Base-by-base conservation (phyloP, 1,140 invertebrate genomes). In the Neotoxoptera formosana region DNA sequence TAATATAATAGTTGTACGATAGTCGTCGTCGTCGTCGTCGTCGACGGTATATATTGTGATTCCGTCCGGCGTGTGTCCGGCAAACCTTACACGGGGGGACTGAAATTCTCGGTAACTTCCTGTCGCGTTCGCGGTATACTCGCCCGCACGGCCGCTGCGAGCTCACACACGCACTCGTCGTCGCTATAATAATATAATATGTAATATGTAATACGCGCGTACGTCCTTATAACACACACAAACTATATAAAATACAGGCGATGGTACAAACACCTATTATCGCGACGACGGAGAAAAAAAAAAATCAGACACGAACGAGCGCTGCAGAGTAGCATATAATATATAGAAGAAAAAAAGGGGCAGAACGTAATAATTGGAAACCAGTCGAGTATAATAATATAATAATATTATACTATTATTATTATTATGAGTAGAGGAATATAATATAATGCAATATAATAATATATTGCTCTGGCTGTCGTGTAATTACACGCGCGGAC, bases 401-500 rank as follows among this genome's bases (percentile, higher is more conserved):
- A n/a, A n/a, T 67, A 76, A 1, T 41, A 41, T 41, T 41, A 41
- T 41, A 41, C 4, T 41, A 41, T 41, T 41, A 41, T 41, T 41
- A 41, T 41, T 41, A 41, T 41, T 41, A 76, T n/a, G 30, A 21
- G 36, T 34, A 21, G 9, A 53, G 17, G 30, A 30, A 21, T 81
- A 45, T 91, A 91, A 47, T 76, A 81, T 90, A 90, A 36, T 56
- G 36, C 60, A 36, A 83, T 83, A 87, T 87, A 20, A 11, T 23
- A 45, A n/a, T 87, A 87, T 36, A 9, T 86, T 45, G 41, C 45
- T 81, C 45, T 81, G 9, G 25, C 41, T n/a, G 41, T 83, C 67
- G 56, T 81, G 90, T 91, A 92, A 83, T 92, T 92, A 92, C 76
- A n/a, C 25, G 90, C 90, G 90, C 21, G 84, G 45, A 67, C 90